Percentiles rank a stretch among this genome's conserved stretches.
These are phyloP conservation scores for Oopsacas minuta DNA, from an alignment of 37 sponge, comb jelly and placozoan genomes.

Conservation along the genomic window DNA sequence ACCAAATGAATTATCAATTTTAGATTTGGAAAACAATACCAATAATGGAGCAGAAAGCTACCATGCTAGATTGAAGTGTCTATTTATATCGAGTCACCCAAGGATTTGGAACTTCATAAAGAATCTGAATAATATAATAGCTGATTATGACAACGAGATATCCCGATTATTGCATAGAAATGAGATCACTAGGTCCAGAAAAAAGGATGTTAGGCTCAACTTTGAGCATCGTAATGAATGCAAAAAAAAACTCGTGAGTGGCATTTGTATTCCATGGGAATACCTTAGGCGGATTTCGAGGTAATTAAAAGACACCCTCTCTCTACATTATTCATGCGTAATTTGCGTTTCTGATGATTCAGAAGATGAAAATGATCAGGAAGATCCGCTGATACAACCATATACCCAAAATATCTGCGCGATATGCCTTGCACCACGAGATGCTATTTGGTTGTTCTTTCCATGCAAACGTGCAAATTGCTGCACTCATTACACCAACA, in stretches of 20 bases:
- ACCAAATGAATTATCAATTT: neutral
- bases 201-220: slow-evolving; percentile 11
- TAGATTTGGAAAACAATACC: neutral
- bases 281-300: neutral
- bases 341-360: slow-evolving; percentile 9
- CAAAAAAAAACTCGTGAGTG: slow-evolving; percentile 10
- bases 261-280: neutral
- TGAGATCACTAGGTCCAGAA: neutral
- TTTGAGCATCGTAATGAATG: slow-evolving; percentile 15
- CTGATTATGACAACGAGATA: slow-evolving; percentile 14
- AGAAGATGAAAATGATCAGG: neutral
- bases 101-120: slow-evolving; percentile 3
- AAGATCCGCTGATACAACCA: neutral
- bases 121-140: neutral
- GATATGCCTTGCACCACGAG: neutral
- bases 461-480: slow-evolving; percentile 17
- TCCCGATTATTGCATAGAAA: neutral
- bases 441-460: neutral
- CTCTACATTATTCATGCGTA: neutral
- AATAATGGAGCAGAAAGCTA: slow-evolving; percentile 18
- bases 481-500: neutral
- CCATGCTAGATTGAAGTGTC: neutral
- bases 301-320: neutral
- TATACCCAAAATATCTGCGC: neutral
- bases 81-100: slow-evolving; percentile 8